Percentiles rank a stretch among this genome's conserved stretches.
phyloP scores from a whole-genome alignment of 2,113 vertebrate species.

The Halcyon senegalensis region DNA sequence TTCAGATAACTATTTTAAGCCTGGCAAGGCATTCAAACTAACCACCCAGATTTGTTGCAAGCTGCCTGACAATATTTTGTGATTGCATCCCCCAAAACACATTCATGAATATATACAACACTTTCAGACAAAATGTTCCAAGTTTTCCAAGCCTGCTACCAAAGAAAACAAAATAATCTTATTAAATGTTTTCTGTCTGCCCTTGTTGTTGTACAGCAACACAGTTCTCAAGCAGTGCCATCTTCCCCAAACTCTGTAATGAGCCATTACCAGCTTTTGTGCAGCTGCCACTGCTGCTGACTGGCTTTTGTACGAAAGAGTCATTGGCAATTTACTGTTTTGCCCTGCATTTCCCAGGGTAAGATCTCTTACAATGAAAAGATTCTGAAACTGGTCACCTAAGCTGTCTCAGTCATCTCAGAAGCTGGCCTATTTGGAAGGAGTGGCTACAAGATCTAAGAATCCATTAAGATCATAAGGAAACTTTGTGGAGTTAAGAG shows the following conservation, averaged over 20 bases:
- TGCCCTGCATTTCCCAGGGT: neutral
- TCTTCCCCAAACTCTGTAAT: neutral
- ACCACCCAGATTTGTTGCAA: neutral
- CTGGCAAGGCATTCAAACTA: neutral
- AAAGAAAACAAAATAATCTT: conserved; percentile 18
- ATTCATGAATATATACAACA: neutral
- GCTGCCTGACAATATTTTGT: neutral
- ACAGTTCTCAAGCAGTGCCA: neutral
- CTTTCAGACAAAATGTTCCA: neutral
- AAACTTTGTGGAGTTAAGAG: neutral
- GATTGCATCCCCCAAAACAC: neutral
- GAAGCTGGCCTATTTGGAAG: neutral
- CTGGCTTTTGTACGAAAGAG: neutral
- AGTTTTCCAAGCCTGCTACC: neutral
- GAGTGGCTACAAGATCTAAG: neutral
- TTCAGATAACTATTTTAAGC: neutral
- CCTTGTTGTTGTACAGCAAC: neutral
- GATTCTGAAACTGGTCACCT: neutral
- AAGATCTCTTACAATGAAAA: neutral
- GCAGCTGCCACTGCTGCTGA: neutral
- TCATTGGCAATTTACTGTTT: conserved; percentile 21
- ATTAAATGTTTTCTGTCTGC: neutral
- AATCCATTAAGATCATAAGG: neutral
- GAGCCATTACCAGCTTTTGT: conserved; percentile 27
- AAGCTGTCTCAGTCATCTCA: neutral